Conservation (phyloP, 2,888 invertebrate genomes). For the Galeruca laticollis region DNA sequence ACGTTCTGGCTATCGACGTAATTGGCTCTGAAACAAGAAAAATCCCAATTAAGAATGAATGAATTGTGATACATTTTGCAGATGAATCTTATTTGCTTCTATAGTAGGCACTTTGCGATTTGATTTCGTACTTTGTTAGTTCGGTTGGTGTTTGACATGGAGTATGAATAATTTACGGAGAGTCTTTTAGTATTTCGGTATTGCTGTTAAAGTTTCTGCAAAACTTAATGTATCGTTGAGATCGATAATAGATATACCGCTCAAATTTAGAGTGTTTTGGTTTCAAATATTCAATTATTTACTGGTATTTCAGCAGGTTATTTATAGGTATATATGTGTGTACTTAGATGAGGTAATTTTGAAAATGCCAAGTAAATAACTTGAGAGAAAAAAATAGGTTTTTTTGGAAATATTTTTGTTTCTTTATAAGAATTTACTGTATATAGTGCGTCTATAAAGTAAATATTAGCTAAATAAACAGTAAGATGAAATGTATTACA, state of each 20-base stretch:
- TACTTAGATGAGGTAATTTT: too few relatives aligned
- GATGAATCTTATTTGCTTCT: conserved; percentile 6
- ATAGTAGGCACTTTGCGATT: background rate
- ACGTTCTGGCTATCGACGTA: conserved; percentile 56
- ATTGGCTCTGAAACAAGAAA: conserved; percentile 40
- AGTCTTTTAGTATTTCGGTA: background rate
- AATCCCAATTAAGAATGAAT: conserved; percentile 20
- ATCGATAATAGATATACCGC: background rate
- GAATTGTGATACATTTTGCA: conserved; percentile 14
- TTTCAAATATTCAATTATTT: background rate
- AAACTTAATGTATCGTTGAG: background rate
- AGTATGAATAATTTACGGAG: conserved; percentile 4
- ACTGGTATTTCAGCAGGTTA: background rate
- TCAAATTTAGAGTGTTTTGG: background rate
- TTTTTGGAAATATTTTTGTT: too few relatives aligned
- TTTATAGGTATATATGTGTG: background rate
- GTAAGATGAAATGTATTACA: too few relatives aligned
- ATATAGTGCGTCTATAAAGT: too few relatives aligned
- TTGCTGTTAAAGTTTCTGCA: background rate
- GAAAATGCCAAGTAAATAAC: too few relatives aligned
- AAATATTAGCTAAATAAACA: too few relatives aligned
- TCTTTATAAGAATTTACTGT: too few relatives aligned
- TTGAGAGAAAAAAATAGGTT: too few relatives aligned
- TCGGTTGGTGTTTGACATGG: conserved; percentile 18
- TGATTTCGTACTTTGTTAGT: conserved; percentile 22